Evolutionary conservation across 2,888 invertebrate species (phyloP), one percentile per base, ranked within the genome.

Genomic region (Deilephila elpenor): DNA sequence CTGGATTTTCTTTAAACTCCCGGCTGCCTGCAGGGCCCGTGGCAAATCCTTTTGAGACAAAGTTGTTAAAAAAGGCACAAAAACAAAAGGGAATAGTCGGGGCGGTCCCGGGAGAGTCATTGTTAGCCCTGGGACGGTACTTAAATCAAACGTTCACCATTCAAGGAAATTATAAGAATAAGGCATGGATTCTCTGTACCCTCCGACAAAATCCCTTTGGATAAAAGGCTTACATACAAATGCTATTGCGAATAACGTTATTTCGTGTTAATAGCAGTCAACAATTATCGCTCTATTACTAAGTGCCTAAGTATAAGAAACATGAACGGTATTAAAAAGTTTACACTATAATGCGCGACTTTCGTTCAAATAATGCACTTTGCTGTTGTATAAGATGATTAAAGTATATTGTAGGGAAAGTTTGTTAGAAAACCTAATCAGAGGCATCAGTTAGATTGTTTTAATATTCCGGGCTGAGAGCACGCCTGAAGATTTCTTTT

Each of bases 61-160:
- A 91, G 89, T 88, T 91, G 88, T 89, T 90, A 89, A 92, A 93
- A 93, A 92, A 84, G 90, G 88, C 86, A 88, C 89, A 90, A 90
- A 91, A 93, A 93, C 91, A 93, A 93, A 92, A 86, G 90, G 88
- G 91, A 93, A 93, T 93, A 93, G 93, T 91, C 90, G 89, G 93
- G 93, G 92, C 90, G 93, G 89, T 91, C 93, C 88, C 89, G 77
- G 71, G 89, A 82, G 93, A 88, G 88, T 86, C 93, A 88, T 93
- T 90, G 84, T 86, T 90, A 88, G 89, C 89, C 90, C 87, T 90
- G 91, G 92, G 93, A 91, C 91, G 91, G 91, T 92, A 91, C 93
- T 93, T 93, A 92, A 93, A 93, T 93, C 93, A 93, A 93, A 93
- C 92, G 93, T 91, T 92, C 91, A 89, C 91, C 90, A 90, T 93